Conservation (phyloP, 1,140 invertebrate genomes). For the Anastatus disparis region DNA sequence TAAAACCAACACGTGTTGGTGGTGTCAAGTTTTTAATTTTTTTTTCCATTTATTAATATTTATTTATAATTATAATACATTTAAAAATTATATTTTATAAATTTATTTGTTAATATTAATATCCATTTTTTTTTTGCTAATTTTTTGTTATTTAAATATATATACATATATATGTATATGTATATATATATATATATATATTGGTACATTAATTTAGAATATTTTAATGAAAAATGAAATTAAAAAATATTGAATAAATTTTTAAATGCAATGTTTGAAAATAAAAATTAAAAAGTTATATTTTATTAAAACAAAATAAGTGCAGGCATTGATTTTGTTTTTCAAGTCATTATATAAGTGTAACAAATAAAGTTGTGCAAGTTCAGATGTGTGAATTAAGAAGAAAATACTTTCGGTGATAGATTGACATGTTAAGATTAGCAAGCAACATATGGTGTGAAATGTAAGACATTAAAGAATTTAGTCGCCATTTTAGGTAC, state of each 20-base stretch:
- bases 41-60: neutral
- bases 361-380: neutral
- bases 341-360: constrained; percentile 20
- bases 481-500: constrained; percentile 25
- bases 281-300: too few species aligned
- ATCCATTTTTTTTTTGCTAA: neutral
- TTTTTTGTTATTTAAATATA: neutral
- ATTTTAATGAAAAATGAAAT: constrained; percentile 3
- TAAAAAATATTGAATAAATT: neutral
- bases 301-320: too few species aligned
- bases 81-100: neutral
- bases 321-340: neutral
- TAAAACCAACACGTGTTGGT: constrained; percentile 15
- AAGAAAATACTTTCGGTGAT: neutral
- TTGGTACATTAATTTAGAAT: neutral
- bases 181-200: neutral
- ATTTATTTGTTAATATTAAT: neutral
- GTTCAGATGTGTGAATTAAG: constrained; percentile 9
- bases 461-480: neutral
- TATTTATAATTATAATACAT: too few species aligned
- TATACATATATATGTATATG: neutral
- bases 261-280: neutral
- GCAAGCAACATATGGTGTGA: constrained; percentile 24
- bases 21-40: neutral
- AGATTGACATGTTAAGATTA: neutral